These are phyloP conservation scores for Scaptomyza reducta DNA, from an alignment of 2,888 invertebrate genomes.

Conservation along the genomic window DNA sequence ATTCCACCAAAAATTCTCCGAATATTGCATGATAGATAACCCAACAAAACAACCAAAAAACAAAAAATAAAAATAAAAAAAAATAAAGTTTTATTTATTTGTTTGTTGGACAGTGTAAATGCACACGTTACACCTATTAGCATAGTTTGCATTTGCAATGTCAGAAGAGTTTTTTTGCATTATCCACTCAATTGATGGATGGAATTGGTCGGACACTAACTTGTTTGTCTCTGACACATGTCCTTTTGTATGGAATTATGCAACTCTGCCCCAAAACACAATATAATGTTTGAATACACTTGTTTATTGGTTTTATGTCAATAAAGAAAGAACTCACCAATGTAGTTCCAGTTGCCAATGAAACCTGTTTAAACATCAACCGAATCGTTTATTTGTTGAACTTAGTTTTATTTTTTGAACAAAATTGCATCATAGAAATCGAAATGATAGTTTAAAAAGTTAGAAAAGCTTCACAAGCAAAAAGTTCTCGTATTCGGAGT, in stretches of 20 bases:
- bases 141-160: background rate
- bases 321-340: too few relatives aligned
- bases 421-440: too few relatives aligned
- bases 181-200: constrained; percentile 3
- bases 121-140: background rate
- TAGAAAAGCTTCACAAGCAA: too few relatives aligned
- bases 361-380: too few relatives aligned
- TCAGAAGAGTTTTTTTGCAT: constrained; percentile 1
- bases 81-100: background rate
- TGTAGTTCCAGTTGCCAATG: too few relatives aligned
- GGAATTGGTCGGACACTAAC: background rate
- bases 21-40: background rate
- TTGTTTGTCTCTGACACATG: background rate
- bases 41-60: background rate
- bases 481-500: background rate
- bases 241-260: background rate
- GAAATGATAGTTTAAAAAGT: too few relatives aligned
- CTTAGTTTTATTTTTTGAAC: too few relatives aligned
- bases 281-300: background rate
- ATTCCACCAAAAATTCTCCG: background rate
- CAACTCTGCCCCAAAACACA: background rate
- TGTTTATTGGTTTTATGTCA: background rate
- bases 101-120: background rate
- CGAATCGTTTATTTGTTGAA: too few relatives aligned
- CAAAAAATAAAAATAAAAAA: too few relatives aligned